A percentile compares a stretch with the other conserved stretches of the same genome.
Conservation (phyloP, 2,113 vertebrate species). For the Barnardius zonarius region DNA sequence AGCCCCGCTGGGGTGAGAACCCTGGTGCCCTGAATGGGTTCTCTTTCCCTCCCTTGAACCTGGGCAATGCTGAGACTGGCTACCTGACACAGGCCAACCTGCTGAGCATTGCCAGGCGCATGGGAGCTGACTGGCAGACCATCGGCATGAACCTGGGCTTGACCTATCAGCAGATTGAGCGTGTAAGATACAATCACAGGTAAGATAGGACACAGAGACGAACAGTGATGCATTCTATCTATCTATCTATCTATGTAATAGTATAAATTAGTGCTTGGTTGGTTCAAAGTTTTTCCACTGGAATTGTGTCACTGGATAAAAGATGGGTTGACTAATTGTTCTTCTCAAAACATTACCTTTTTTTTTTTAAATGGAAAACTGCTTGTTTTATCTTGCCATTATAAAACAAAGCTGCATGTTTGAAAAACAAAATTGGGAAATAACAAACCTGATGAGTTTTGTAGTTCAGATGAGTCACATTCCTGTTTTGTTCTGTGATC, state of each 20-base stretch:
- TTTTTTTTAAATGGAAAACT: background rate
- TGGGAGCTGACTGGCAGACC: constrained; percentile 86
- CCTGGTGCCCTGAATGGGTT: background rate
- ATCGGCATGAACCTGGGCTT: constrained; percentile 89
- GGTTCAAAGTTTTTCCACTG: background rate
- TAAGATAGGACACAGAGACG: background rate
- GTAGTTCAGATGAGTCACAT: background rate
- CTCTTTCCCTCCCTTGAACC: constrained; percentile 82
- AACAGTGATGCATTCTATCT: background rate
- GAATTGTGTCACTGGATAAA: background rate
- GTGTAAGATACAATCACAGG: constrained; percentile 85
- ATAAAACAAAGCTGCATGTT: background rate
- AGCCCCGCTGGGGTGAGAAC: background rate
- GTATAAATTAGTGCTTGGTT: background rate
- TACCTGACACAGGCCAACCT: constrained; percentile 94
- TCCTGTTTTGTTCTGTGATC: constrained; percentile 1
- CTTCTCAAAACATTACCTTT: background rate
- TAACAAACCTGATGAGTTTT: constrained; percentile 14
- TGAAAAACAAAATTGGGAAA: constrained; percentile 4
- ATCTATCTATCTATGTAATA: background rate
- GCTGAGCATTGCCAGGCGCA: constrained; percentile 83
- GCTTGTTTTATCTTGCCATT: background rate
- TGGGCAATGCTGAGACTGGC: constrained; percentile 91
- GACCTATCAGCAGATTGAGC: constrained; percentile 82
- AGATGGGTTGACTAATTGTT: background rate